Percentiles rank a stretch among this genome's conserved stretches.
Evolutionary conservation across 2,888 invertebrate species (phyloP).

Genomic region (Graphium colonna): DNA sequence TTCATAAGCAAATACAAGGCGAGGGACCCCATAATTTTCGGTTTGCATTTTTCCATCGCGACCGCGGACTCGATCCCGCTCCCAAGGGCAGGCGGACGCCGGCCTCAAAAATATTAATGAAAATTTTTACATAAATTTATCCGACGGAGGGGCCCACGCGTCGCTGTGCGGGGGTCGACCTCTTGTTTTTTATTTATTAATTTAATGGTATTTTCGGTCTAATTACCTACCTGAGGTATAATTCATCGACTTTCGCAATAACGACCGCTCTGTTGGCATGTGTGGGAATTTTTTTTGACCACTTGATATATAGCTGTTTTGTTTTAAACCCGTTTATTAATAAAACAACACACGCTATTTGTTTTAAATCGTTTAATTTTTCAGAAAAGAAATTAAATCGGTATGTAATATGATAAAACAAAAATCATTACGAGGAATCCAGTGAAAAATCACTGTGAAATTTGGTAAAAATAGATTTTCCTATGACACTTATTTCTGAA

Average conservation of each 20-base stretch:
- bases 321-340: neutral
- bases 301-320: slow-evolving; percentile 19
- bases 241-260: slow-evolving; percentile 67
- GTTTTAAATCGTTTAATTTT: no score
- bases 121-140: slow-evolving; percentile 81
- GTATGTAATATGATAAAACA: no score
- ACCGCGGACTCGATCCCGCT: slow-evolving; percentile 77
- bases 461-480: no score
- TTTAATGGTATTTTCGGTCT: slow-evolving; percentile 79
- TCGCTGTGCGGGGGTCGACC: slow-evolving; percentile 62
- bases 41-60: slow-evolving; percentile 80
- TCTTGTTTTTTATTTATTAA: slow-evolving; percentile 79
- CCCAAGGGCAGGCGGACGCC: slow-evolving; percentile 76
- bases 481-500: no score
- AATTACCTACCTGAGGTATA: slow-evolving; percentile 78
- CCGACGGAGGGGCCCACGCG: slow-evolving; percentile 73
- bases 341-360: neutral
- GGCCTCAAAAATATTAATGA: slow-evolving; percentile 80
- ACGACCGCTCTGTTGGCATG: slow-evolving; percentile 58
- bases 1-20: slow-evolving; percentile 79
- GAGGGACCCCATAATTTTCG: slow-evolving; percentile 77
- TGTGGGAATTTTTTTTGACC: slow-evolving; percentile 46
- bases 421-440: no score
- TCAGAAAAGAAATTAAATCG: no score
- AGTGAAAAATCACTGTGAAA: no score